Evolutionary conservation across 37 sponge, comb jelly and placozoan species (phyloP), one percentile per base, ranked within the genome.

Genomic region (Chondrosia reniformis): DNA sequence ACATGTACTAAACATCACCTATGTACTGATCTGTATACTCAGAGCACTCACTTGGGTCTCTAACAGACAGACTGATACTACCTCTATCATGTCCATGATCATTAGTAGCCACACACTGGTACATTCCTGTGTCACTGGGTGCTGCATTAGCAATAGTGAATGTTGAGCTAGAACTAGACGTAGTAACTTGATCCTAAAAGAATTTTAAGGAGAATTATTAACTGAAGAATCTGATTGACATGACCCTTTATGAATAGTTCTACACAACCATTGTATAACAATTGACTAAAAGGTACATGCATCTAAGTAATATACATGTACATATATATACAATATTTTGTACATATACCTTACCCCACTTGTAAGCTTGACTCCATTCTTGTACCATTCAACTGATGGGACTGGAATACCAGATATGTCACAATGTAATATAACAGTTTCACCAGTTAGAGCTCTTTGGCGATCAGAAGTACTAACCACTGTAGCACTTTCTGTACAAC

Each of bases 61-160:
- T 57, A 21, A 88, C 84, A 43, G 57, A 33, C 19, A 88, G 67
- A 33, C 59, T 33, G 79, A 84, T 77, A 0, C 67, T 39, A 8
- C 40, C 49, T 9, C 5, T 15, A 27, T 15, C 80, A 15, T 30
- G 33, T 4, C 38, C 76, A 52, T 56, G 21, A 13, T 27, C 41
- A 46, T 79, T 83, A 52, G 30, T 40, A 4, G 39, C 84, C 33
- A 76, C 45, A 27, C 88, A 88, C 75, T 88, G 88, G 66, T 79
- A 88, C 64, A 88, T 76, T 13, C 88, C 88, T 44, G 67, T 69
- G 71, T 88, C 33, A 3, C 6, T 45, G 0, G 56, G 76, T 3
- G 45, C 6, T 19, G 58, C 25, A 17, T 71, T 64, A 12, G 33
- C 52, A 24, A 69, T 34, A 10, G 4, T 69, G 43, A 69, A 28